A percentile compares a stretch with the other conserved stretches of the same genome.
Conservation (phyloP, 2,113 vertebrate species). For the Chaetorhynchus papuensis region DNA sequence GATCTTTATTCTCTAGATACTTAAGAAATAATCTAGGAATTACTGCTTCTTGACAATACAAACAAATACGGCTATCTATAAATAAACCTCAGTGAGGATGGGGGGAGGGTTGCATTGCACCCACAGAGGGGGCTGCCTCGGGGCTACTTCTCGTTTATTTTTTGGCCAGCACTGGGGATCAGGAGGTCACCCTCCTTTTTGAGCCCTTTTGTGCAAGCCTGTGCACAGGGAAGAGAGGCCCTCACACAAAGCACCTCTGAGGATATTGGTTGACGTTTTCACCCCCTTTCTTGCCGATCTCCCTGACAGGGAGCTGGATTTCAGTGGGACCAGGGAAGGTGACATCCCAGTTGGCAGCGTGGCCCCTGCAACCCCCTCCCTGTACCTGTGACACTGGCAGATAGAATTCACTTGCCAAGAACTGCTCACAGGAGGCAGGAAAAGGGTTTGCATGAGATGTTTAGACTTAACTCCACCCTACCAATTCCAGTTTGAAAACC, state of each 20-base stretch:
- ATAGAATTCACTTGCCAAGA: neutral
- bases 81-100: neutral
- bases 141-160: neutral
- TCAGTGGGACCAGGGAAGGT: neutral
- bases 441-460: neutral
- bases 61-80: constrained; percentile 58
- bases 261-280: neutral
- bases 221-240: accelerated
- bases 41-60: constrained; percentile 40
- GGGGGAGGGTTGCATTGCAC: neutral
- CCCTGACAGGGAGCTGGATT: neutral
- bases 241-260: neutral
- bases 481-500: neutral
- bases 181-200: neutral
- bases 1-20: constrained; percentile 42
- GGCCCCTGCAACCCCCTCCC: accelerated
- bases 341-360: accelerated
- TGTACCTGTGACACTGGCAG: neutral
- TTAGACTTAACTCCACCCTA: neutral
- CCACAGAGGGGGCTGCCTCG: neutral
- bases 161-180: neutral
- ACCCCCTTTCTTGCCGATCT: accelerated
- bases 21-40: constrained; percentile 56
- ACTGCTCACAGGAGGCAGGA: neutral
- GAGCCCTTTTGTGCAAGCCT: neutral